Conservation (phyloP, 2,797 vertebrate species). For the Enteromius treurensis region DNA sequence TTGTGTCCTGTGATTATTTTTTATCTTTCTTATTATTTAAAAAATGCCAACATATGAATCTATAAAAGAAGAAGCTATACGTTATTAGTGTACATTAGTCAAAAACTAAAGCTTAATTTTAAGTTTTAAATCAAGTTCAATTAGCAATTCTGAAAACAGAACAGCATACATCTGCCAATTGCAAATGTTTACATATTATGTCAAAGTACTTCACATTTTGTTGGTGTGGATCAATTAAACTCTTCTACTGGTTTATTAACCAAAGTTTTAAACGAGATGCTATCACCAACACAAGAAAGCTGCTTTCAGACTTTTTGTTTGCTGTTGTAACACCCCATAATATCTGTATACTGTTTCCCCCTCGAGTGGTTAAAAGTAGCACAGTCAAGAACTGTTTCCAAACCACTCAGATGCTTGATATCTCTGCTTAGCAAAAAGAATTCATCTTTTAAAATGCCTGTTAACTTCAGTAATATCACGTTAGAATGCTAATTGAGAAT, state of each 20-base stretch:
- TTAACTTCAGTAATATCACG: slow-evolving; percentile 29
- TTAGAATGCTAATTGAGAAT: slow-evolving; percentile 36
- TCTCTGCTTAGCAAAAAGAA: slow-evolving; percentile 12
- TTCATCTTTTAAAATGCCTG: slow-evolving; percentile 38
- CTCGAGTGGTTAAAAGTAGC: slow-evolving; percentile 26
- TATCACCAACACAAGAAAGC: slow-evolving; percentile 13
- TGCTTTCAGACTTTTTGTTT: slow-evolving; percentile 7
- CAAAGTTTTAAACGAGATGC: slow-evolving; percentile 19
- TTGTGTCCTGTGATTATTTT: background rate
- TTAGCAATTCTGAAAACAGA: background rate
- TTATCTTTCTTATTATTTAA: background rate
- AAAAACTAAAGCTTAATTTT: background rate
- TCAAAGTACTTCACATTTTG: background rate
- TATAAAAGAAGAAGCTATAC: background rate
- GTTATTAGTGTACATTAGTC: background rate
- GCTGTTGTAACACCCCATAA: slow-evolving; percentile 35
- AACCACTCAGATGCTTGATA: slow-evolving; percentile 6
- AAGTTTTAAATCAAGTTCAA: background rate
- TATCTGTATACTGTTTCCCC: slow-evolving; percentile 17
- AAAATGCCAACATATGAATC: background rate
- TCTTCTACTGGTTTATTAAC: background rate
- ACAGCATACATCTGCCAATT: background rate
- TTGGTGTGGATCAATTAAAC: background rate
- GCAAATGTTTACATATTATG: background rate
- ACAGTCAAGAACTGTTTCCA: slow-evolving; percentile 9